These are phyloP conservation scores for Forbesichthys agassizii DNA, from an alignment of 2,113 vertebrate species.

Conservation along the genomic window DNA sequence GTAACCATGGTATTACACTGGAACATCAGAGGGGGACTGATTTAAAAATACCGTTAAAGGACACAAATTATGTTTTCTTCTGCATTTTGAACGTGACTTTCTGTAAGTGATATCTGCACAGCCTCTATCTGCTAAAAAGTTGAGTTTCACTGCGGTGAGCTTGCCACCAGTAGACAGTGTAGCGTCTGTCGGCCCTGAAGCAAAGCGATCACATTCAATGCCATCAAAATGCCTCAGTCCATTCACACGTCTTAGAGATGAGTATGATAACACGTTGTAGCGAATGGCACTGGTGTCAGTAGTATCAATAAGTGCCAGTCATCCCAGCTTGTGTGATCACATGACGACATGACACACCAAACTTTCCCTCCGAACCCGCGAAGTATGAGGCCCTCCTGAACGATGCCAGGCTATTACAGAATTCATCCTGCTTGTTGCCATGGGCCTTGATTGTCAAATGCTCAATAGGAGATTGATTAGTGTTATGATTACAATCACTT, in stretches of 20 bases:
- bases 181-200: slow-evolving; percentile 3
- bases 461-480: slow-evolving; percentile 66
- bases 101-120: slow-evolving; percentile 19
- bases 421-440: slow-evolving; percentile 26
- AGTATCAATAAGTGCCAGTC: slow-evolving; percentile 65
- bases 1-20: slow-evolving; percentile 33
- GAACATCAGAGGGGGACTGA: slow-evolving; percentile 14
- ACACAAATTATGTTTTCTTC: slow-evolving; percentile 37
- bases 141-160: slow-evolving; percentile 25
- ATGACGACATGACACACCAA: slow-evolving; percentile 44
- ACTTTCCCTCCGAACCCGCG: slow-evolving; percentile 31
- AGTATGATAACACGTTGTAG: slow-evolving; percentile 44
- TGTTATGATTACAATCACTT: slow-evolving; percentile 20
- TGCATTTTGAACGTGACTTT: slow-evolving; percentile 40
- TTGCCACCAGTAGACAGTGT: background rate
- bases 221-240: slow-evolving; percentile 26
- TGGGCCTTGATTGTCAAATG: slow-evolving; percentile 55
- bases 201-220: slow-evolving; percentile 30
- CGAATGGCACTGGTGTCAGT: slow-evolving; percentile 52
- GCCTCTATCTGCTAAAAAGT: slow-evolving; percentile 10
- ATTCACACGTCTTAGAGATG: slow-evolving; percentile 29
- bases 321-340: slow-evolving; percentile 30
- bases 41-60: slow-evolving; percentile 20
- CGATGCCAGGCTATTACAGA: slow-evolving; percentile 32
- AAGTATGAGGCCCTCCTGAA: slow-evolving; percentile 36